phyloP scores from a whole-genome alignment of 1,140 invertebrate genomes.

The Papilio dardanus region DNA sequence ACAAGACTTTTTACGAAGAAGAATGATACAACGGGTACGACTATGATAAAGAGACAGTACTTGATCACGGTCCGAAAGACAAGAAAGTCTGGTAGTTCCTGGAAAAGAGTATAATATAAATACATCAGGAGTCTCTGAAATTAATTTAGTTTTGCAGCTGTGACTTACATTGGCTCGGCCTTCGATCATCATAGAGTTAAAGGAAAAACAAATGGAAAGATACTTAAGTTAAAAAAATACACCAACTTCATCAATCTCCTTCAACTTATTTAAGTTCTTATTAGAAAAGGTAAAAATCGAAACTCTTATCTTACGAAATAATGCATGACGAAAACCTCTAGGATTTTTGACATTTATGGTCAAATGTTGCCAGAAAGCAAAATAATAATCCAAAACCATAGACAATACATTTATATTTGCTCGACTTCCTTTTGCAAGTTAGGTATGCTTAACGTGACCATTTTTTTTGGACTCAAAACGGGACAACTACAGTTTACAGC shows the following conservation, averaged over 20 bases:
- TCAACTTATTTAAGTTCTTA: not conserved
- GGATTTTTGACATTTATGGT: not conserved
- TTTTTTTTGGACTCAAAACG: too few species aligned
- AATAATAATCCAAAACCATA: not conserved
- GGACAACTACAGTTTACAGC: too few species aligned
- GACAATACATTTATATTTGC: too few species aligned
- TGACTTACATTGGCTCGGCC: conserved; percentile 79
- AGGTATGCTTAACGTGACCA: too few species aligned
- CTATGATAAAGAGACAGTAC: conserved; percentile 85
- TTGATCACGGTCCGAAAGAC: conserved; percentile 85
- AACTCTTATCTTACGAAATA: conserved; percentile 18
- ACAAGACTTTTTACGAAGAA: conserved; percentile 83
- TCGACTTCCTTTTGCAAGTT: too few species aligned
- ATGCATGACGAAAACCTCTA: not conserved
- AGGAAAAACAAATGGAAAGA: conserved; percentile 62
- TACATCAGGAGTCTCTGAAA: conserved; percentile 31
- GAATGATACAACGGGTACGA: conserved; percentile 85
- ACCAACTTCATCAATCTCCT: conserved; percentile 42
- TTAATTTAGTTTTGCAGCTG: conserved; percentile 25
- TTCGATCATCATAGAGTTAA: conserved; percentile 79
- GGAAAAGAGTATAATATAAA: conserved; percentile 49
- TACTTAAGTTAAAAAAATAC: conserved; percentile 42
- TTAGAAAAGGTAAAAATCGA: not conserved
- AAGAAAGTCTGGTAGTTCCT: conserved; percentile 83
- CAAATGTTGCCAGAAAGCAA: not conserved